Evolutionary conservation across 2,888 invertebrate species (phyloP), one percentile per base, ranked within the genome.

Genomic region (Drosophila paranaensis): DNA sequence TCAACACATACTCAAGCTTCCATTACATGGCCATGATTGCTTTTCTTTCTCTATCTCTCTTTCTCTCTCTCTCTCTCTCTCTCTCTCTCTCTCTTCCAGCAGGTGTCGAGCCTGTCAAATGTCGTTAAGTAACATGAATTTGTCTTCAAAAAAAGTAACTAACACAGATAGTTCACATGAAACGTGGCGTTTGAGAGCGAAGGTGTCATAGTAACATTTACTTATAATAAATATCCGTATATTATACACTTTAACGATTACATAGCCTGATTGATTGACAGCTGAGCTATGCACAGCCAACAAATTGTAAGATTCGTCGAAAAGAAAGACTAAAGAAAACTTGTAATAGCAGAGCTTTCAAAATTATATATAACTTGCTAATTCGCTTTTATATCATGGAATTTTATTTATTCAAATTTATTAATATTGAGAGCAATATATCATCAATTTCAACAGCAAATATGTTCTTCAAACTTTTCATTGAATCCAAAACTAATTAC

Each of bases 11-110:
- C 81, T 87, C 79, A 81, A 82, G 83, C 79, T 87, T 79, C 78
- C 87, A 90, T 88, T 87, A 88, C 85, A 89, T 74, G 82, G 70
- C 79, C 81, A 89, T 89, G 88, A 89, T 90, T 84, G 82, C 82
- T 82, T 85, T 80, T 76, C 2, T 20, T 2, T 20, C 20, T 20
- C 2, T 20, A 1, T 2, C 20, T 20, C 20, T 20, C 20, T 20
- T 20, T 20, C 20, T 20, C 20, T 20, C 2, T 20, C 20, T 2
- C 20, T 20, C 20, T 20, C 20, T 20, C 20, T 20, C 20, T 51
- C 27, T 27, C 54, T 40, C 35, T 53, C 25, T 37, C 43, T 35
- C 27, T n/a, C 30, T 58, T 58, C 13, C 43, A 68, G 71, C 72
- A 89, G 86, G 76, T 88, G 74, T 67, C 77, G 71, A 69, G 54